Percentiles rank a stretch among this genome's conserved stretches.
These are phyloP conservation scores for Dorcus hopei DNA, from an alignment of 2,888 invertebrate genomes.

Conservation along the genomic window DNA sequence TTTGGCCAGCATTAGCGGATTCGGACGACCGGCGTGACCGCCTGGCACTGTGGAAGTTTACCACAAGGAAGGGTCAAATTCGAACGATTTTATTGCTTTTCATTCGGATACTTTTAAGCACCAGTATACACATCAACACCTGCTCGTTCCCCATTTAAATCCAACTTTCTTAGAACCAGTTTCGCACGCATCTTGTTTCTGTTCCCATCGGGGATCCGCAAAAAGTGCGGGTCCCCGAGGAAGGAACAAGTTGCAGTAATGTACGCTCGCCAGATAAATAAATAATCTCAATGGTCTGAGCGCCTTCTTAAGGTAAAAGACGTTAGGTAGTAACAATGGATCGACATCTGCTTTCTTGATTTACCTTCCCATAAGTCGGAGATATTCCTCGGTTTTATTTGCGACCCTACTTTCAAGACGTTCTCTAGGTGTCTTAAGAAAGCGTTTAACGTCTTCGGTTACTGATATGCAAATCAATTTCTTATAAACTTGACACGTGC, in stretches of 20 bases:
- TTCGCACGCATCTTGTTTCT: neutral
- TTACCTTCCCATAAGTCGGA: slow-evolving; percentile 6
- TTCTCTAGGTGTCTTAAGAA: slow-evolving; percentile 43
- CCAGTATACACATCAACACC: slow-evolving; percentile 7
- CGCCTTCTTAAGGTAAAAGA: slow-evolving; percentile 36
- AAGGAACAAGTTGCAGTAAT: slow-evolving; percentile 7
- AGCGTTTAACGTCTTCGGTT: slow-evolving; percentile 18
- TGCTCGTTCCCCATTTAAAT: slow-evolving; percentile 10
- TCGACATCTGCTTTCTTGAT: slow-evolving; percentile 46
- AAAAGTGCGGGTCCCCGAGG: slow-evolving; percentile 1
- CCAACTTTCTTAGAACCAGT: neutral
- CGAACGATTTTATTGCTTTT: no score
- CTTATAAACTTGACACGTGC: no score
- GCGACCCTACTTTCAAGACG: slow-evolving; percentile 32
- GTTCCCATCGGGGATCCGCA: slow-evolving; percentile 14
- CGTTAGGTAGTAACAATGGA: slow-evolving; percentile 38
- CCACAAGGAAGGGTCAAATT: no score
- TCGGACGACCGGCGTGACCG: no score
- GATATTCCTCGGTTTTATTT: slow-evolving; percentile 15
- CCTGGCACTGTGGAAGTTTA: no score
- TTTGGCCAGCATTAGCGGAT: no score
- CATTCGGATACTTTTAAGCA: no score
- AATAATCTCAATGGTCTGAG: slow-evolving; percentile 16
- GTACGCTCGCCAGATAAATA: slow-evolving; percentile 4
- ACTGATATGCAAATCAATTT: neutral